phyloP scores from a whole-genome alignment of 30 jellyfish, hydroid and myxozoan species.

The Rhopilema esculentum region DNA sequence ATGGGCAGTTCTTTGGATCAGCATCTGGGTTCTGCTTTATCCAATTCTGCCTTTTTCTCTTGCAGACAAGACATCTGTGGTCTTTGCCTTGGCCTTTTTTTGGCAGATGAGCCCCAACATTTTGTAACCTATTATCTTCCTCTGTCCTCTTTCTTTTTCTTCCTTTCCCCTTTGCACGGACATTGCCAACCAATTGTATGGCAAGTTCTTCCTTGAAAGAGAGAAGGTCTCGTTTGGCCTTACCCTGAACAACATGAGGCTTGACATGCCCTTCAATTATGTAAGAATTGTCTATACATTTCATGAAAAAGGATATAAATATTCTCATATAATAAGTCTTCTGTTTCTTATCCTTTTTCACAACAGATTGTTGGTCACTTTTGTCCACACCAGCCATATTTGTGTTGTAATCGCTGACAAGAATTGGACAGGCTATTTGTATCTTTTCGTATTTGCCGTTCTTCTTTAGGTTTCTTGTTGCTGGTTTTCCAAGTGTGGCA shows the following conservation, averaged over 20 bases:
- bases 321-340: constrained; percentile 15
- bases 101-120: constrained; percentile 40
- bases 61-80: constrained; percentile 32
- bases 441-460: constrained; percentile 1
- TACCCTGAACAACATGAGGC: constrained; percentile 30
- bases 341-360: constrained; percentile 20
- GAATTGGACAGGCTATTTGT: constrained; percentile 33
- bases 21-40: constrained; percentile 9
- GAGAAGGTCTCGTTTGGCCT: constrained; percentile 10
- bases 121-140: constrained; percentile 9
- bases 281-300: constrained; percentile 23
- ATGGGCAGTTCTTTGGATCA: constrained; percentile 27
- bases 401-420: constrained; percentile 65
- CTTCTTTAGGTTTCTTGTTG: constrained; percentile 28
- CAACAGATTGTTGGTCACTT: constrained; percentile 25
- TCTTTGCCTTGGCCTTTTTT: constrained; percentile 27
- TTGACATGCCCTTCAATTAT: constrained; percentile 30
- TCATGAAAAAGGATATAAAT: constrained; percentile 23
- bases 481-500: constrained; percentile 34
- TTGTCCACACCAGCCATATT: constrained; percentile 41
- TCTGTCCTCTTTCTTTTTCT: constrained; percentile 16
- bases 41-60: constrained; percentile 10
- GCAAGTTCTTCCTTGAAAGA: constrained; percentile 38
- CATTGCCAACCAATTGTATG: constrained; percentile 22
- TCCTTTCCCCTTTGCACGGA: not conserved